Percentiles rank a stretch among this genome's conserved stretches.
Conservation (phyloP, 2,888 invertebrate genomes). For the Dolomedes plantarius region DNA sequence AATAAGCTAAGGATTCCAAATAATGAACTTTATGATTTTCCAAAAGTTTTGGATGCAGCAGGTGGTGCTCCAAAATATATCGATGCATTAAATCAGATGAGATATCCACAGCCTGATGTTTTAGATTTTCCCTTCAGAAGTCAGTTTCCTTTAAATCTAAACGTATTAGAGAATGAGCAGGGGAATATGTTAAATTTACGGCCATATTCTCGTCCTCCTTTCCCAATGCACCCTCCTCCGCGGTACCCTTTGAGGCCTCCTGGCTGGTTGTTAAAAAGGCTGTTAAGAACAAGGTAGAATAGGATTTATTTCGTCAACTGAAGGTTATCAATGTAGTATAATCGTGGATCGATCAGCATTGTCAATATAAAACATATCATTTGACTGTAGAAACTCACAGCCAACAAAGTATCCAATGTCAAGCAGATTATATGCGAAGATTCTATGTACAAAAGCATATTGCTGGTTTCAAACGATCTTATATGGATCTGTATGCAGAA, state of each 20-base stretch:
- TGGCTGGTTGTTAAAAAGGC: not conserved
- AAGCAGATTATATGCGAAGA: too few species aligned
- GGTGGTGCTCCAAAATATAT: slow-evolving; percentile 41
- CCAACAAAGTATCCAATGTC: too few species aligned
- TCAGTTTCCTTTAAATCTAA: slow-evolving; percentile 4
- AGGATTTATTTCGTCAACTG: not conserved
- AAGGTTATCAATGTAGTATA: too few species aligned
- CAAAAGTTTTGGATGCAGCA: slow-evolving; percentile 35
- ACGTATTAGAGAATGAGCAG: slow-evolving; percentile 21
- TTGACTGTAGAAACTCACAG: not conserved
- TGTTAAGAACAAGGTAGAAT: not conserved
- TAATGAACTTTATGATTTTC: not conserved
- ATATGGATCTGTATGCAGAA: too few species aligned
- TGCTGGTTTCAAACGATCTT: too few species aligned
- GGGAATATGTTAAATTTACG: not conserved
- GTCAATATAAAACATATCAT: not conserved
- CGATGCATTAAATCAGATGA: slow-evolving; percentile 30
- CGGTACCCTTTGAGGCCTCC: not conserved
- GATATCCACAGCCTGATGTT: not conserved
- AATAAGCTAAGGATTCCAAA: not conserved
- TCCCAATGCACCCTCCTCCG: not conserved
- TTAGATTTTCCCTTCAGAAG: not conserved
- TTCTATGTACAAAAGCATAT: too few species aligned
- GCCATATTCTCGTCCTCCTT: not conserved
- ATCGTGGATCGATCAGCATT: not conserved